Conservation (phyloP, 1,140 invertebrate species). For the Zaprionus davidi region DNA sequence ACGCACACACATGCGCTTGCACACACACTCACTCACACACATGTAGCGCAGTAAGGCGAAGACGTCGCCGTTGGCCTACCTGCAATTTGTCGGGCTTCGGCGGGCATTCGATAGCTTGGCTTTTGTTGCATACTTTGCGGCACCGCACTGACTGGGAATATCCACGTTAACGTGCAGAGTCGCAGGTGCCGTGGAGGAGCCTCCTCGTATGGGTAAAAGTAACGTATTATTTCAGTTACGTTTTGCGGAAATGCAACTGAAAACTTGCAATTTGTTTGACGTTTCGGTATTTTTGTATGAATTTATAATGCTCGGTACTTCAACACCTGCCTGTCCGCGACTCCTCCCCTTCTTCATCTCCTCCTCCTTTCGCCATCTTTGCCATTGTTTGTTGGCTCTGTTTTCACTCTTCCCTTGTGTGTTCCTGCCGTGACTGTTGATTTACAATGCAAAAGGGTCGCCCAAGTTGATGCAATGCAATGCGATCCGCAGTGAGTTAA, state of each 20-base stretch:
- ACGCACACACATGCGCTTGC: constrained; percentile 23
- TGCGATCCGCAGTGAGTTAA: constrained; percentile 16
- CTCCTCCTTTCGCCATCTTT: constrained; percentile 33
- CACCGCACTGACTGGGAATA: constrained; percentile 2
- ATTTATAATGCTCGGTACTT: constrained; percentile 77
- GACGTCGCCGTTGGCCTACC: constrained; percentile 66
- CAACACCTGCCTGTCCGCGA: constrained; percentile 60
- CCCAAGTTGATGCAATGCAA: neutral
- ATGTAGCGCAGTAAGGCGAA: constrained; percentile 40
- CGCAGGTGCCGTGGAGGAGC: neutral
- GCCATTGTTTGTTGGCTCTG: constrained; percentile 47
- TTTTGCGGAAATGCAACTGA: constrained; percentile 82
- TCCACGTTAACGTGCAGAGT: neutral
- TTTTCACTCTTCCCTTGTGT: constrained; percentile 30
- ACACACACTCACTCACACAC: constrained; percentile 17
- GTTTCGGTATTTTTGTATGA: constrained; percentile 78
- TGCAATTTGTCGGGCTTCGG: constrained; percentile 71
- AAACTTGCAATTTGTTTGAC: constrained; percentile 83
- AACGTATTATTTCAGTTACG: constrained; percentile 80
- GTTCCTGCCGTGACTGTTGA: constrained; percentile 45
- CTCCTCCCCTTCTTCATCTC: neutral
- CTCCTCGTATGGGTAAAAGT: constrained; percentile 15
- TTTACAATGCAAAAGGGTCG: constrained; percentile 52
- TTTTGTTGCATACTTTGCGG: constrained; percentile 54
- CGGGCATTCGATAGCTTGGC: constrained; percentile 60